phyloP scores from a whole-genome alignment of 2,113 vertebrate genomes.

The human (Homo sapiens) region DNA sequence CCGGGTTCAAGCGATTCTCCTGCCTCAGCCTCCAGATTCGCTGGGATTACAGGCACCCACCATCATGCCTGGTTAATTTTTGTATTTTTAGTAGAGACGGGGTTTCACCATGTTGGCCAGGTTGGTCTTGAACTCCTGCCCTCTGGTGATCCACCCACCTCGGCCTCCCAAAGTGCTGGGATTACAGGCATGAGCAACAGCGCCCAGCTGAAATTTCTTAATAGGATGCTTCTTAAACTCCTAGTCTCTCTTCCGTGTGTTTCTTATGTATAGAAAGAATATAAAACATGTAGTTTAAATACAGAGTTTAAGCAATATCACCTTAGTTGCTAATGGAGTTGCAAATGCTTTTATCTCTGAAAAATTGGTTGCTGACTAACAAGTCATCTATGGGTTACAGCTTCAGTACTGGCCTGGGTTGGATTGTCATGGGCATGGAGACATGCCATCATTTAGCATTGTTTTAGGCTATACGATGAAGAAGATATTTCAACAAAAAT shows the following conservation, averaged over 20 bases:
- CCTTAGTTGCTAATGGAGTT: neutral
- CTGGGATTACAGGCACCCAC: too few relatives aligned
- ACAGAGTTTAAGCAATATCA: neutral
- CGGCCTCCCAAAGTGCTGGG: too few relatives aligned
- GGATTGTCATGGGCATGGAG: rapidly evolving
- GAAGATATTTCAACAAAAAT: neutral
- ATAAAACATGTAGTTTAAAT: neutral
- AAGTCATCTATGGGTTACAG: neutral
- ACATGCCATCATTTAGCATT: neutral
- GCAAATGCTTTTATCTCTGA: neutral
- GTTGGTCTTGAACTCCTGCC: too few relatives aligned
- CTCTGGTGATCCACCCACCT: too few relatives aligned
- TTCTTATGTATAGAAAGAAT: neutral
- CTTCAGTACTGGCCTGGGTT: neutral
- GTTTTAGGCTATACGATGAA: neutral
- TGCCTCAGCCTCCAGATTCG: too few relatives aligned
- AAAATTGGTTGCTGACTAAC: neutral
- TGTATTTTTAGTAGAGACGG: too few relatives aligned
- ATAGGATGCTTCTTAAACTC: neutral
- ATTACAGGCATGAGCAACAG: too few relatives aligned
- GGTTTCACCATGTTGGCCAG: too few relatives aligned
- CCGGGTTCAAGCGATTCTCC: too few relatives aligned
- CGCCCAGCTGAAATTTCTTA: neutral
- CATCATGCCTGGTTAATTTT: too few relatives aligned
- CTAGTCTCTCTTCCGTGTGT: neutral